Conservation (phyloP, 2,888 invertebrate species). For the Pollenia amentaria region DNA sequence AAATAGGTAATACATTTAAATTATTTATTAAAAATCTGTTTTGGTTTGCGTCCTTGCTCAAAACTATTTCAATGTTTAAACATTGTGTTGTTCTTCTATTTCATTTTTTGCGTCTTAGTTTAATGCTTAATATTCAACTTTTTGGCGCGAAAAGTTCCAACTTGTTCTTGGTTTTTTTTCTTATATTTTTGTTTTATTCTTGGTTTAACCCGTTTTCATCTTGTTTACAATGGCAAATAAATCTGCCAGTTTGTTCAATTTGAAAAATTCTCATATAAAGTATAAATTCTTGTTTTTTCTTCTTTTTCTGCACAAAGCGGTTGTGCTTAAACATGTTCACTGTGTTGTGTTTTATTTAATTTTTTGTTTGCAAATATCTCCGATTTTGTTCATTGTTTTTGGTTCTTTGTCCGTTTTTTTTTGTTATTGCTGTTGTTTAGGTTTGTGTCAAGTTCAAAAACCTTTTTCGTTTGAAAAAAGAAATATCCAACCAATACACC, state of each 20-base stretch:
- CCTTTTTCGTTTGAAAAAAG: conserved; percentile 57
- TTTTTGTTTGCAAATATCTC: conserved; percentile 32
- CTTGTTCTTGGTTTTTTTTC: conserved; percentile 44
- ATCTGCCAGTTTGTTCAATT: conserved; percentile 52
- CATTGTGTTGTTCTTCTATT: neutral
- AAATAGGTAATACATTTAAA: too few species aligned
- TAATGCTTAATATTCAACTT: conserved; percentile 18
- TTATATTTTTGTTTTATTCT: conserved; percentile 16
- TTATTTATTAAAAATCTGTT: too few species aligned
- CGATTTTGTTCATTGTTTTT: conserved; percentile 48
- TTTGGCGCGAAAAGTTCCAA: conserved; percentile 61
- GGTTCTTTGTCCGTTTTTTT: conserved; percentile 29
- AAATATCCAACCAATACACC: neutral
- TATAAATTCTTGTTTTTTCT: conserved; percentile 64
- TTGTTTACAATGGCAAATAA: conserved; percentile 48
- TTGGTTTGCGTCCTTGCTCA: conserved; percentile 2
- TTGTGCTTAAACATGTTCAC: conserved; percentile 19
- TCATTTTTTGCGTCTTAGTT: conserved; percentile 12
- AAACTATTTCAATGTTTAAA: conserved; percentile 21
- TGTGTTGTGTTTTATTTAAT: conserved; percentile 7
- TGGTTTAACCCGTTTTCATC: conserved; percentile 45
- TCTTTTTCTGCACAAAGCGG: conserved; percentile 24
- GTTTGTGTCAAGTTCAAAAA: conserved; percentile 73
- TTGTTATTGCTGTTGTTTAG: conserved; percentile 30
- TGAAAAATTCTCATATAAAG: conserved; percentile 64